Evolutionary conservation across 2,888 invertebrate genomes (phyloP).

Genomic region (Drosophila diplacantha): DNA sequence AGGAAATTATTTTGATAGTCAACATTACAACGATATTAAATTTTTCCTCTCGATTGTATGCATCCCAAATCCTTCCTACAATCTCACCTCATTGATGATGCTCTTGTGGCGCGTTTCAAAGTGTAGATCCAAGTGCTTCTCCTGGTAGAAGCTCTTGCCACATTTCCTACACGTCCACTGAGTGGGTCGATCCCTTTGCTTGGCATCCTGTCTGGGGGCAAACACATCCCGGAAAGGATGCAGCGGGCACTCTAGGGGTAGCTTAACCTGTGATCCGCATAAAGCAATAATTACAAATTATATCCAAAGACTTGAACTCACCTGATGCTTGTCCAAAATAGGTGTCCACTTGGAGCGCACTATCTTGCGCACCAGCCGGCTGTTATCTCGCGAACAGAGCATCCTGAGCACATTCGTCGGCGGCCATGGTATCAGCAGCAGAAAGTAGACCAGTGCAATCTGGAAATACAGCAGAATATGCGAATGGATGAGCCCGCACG

Average conservation of each 20-base stretch:
- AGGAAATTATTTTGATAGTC: too few relatives aligned
- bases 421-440: constrained; percentile 92
- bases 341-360: constrained; percentile 95
- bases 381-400: constrained; percentile 92
- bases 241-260: constrained; percentile 93
- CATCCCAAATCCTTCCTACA: neutral
- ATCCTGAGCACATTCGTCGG: constrained; percentile 91
- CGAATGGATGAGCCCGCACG: constrained; percentile 19
- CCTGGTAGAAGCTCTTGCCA: constrained; percentile 94
- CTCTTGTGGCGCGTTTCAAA: constrained; percentile 92
- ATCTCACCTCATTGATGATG: constrained; percentile 86
- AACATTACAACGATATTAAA: too few relatives aligned
- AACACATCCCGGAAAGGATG: constrained; percentile 92
- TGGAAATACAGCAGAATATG: constrained; percentile 71
- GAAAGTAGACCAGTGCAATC: constrained; percentile 88
- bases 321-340: constrained; percentile 90
- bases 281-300: neutral
- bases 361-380: constrained; percentile 90
- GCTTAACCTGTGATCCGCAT: constrained; percentile 80
- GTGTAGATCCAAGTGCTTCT: constrained; percentile 90
- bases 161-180: constrained; percentile 95
- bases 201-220: constrained; percentile 90
- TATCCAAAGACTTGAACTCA: constrained; percentile 22
- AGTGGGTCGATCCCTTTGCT: constrained; percentile 89
- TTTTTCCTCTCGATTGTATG: too few relatives aligned